Base-by-base conservation (phyloP, 1,140 invertebrate genomes). In the Drosophila insularis region DNA sequence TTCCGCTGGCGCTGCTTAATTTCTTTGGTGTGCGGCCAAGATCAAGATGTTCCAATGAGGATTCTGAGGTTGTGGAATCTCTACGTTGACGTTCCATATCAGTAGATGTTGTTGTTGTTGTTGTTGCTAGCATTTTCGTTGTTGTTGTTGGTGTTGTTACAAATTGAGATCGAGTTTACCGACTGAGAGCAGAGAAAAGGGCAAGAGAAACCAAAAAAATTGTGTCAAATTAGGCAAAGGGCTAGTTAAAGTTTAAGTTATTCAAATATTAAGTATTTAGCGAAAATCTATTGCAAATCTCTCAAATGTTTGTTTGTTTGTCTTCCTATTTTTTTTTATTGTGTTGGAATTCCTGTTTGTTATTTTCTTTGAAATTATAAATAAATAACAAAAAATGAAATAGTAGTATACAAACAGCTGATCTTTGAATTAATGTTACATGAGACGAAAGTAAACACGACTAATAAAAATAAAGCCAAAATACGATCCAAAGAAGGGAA, bases 1-100 rank as follows among this genome's bases (percentile, higher is more conserved):
- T 58, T 1, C 81, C 76, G 59, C 62, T 71, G 63, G 50, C 70
- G 65, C 75, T 80, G 66, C 70, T 80, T n/a, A 91, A 68, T 67
- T 91, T 90, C 70, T 91, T 91, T 69, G 90, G 90, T 63, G 90
- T 91, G 37, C 90, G 82, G 0, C 87, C 89, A 61, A 92, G 55
- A 37, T 92, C 91, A 40, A 92, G 74, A 46, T 91, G 89, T 67
- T 92, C 91, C 64, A 92, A 61, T 40, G 91, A 92, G 50, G 91
- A 92, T 46, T 92, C 90, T 11, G 91, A 92, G 3, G 91, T 91
- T 37, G 84, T 82, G 14, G 91, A 92, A 35, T 89, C 81, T 13
- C 91, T 74, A 23, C 91, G 76, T 58, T 76, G 77, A 0, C 82
- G 79, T 58, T 91, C 90, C 75, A 85, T 85, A 21, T 89, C 86